These are phyloP conservation scores for Drosophila grimshawi DNA, from an alignment of 1,140 invertebrate species.

Conservation along the genomic window DNA sequence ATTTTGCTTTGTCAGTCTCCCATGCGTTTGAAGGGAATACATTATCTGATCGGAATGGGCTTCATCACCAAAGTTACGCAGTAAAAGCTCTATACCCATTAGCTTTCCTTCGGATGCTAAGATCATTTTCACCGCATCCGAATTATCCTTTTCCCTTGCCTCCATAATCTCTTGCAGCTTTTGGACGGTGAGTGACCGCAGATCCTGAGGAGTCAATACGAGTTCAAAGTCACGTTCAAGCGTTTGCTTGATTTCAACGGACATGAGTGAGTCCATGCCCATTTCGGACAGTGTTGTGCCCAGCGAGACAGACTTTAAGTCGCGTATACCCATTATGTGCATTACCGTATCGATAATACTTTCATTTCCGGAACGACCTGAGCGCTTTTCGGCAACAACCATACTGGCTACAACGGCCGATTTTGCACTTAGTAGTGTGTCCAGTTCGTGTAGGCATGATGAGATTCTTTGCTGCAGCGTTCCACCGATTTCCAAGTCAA, in stretches of 20 bases:
- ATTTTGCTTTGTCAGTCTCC: conserved; percentile 75
- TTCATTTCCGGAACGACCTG: conserved; percentile 85
- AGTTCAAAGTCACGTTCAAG: conserved; percentile 93
- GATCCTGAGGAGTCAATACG: conserved; percentile 91
- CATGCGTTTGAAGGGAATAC: conserved; percentile 75
- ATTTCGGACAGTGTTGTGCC: conserved; percentile 92
- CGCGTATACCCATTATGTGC: conserved; percentile 87
- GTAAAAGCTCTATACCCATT: conserved; percentile 85
- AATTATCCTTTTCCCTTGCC: conserved; percentile 85
- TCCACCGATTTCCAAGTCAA: conserved; percentile 91
- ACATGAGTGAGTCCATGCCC: conserved; percentile 96
- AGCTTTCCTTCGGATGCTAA: conserved; percentile 68
- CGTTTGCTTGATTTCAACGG: conserved; percentile 94
- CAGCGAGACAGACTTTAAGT: conserved; percentile 88
- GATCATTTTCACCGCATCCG: conserved; percentile 82
- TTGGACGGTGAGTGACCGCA: conserved; percentile 87
- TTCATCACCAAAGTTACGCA: conserved; percentile 87
- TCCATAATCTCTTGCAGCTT: conserved; percentile 88
- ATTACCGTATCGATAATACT: conserved; percentile 88
- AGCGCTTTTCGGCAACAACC: conserved; percentile 90
- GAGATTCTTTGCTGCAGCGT: conserved; percentile 93
- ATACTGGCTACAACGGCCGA: conserved; percentile 90
- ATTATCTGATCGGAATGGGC: conserved; percentile 63
- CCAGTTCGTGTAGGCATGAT: conserved; percentile 89
- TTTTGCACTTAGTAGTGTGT: conserved; percentile 89